phyloP scores from a whole-genome alignment of 2,113 vertebrate species.

The Pygoscelis antarcticus region DNA sequence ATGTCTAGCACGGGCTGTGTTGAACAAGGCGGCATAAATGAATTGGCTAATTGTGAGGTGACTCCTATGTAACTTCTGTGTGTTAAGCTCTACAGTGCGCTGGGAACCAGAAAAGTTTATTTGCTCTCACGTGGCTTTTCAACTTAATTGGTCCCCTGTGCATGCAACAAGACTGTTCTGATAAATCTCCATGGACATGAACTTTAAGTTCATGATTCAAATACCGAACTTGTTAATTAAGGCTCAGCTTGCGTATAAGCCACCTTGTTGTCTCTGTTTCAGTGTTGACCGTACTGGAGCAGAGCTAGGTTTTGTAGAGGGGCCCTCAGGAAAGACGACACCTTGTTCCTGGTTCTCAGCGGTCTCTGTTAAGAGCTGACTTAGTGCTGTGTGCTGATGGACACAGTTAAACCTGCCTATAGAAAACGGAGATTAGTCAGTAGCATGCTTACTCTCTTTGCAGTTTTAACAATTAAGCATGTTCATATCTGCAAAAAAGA shows the following conservation, averaged over 20 bases:
- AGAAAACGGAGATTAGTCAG: neutral
- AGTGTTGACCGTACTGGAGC: neutral
- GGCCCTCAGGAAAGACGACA: neutral
- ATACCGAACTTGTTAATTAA: neutral
- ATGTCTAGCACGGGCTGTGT: accelerated
- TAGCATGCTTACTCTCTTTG: neutral
- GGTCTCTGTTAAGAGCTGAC: neutral
- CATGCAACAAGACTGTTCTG: neutral
- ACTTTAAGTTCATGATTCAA: neutral
- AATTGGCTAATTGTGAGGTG: neutral
- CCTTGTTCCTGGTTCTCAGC: neutral
- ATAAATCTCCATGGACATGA: neutral
- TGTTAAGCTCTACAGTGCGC: neutral
- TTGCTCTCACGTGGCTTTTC: neutral
- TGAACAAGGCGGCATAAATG: neutral
- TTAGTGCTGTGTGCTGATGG: neutral
- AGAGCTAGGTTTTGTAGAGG: neutral
- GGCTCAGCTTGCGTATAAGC: neutral
- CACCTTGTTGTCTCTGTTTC: neutral
- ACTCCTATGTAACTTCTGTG: neutral
- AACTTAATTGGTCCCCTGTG: neutral
- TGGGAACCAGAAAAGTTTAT: neutral
- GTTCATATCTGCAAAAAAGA: neutral
- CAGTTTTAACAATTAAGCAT: neutral
- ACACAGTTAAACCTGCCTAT: neutral